Evolutionary conservation across 2,113 vertebrate genomes (phyloP).

Genomic region (Oostethus manadensis): DNA sequence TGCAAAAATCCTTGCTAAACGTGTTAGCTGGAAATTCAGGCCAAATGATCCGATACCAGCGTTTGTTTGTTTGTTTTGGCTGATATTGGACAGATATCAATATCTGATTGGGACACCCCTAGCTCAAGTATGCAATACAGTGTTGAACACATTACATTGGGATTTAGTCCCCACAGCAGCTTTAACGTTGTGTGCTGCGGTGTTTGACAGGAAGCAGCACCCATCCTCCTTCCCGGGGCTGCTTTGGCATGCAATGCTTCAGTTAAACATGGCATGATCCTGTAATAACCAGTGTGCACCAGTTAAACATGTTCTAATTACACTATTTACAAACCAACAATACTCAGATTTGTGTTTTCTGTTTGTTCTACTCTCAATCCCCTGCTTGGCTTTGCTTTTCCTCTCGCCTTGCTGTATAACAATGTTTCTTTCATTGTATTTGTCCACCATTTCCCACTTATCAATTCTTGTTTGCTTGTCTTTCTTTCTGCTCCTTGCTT

Average conservation of each 20-base stretch:
- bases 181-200: slow-evolving; percentile 1
- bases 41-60: too few relatives aligned
- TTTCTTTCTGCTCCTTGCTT: background rate
- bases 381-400: slow-evolving; percentile 20
- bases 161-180: background rate
- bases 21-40: too few relatives aligned
- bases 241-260: slow-evolving; percentile 4
- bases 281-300: background rate
- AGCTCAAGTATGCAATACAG: background rate
- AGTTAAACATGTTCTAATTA: background rate
- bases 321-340: background rate
- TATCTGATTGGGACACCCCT: too few relatives aligned
- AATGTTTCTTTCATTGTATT: background rate
- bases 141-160: background rate
- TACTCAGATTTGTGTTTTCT: slow-evolving; percentile 22
- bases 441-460: background rate
- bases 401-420: background rate
- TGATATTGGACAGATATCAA: too few relatives aligned
- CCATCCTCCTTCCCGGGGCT: slow-evolving; percentile 3
- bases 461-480: background rate
- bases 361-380: slow-evolving; percentile 26
- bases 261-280: too few relatives aligned
- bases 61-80: too few relatives aligned
- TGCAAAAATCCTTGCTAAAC: too few relatives aligned
- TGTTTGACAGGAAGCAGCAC: slow-evolving; percentile 3